Conservation (phyloP, 1,140 invertebrate species). For the Calliopsis andreniformis region DNA sequence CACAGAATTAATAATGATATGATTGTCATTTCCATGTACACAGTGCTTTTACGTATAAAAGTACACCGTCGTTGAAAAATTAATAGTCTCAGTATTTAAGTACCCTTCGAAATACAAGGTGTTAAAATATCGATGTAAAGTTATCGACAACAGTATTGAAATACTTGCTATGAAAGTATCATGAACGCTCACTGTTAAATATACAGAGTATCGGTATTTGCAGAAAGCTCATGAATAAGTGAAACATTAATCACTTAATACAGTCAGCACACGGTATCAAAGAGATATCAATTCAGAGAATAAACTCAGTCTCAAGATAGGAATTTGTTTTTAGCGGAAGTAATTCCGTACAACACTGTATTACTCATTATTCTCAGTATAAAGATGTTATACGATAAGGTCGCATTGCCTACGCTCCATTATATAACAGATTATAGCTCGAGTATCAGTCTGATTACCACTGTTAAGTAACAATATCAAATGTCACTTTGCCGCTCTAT, state of each 20-base stretch:
- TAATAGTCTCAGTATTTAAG: too few species aligned
- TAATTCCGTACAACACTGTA: not conserved
- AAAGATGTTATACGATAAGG: slow-evolving; percentile 29
- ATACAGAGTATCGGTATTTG: not conserved
- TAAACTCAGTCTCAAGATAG: not conserved
- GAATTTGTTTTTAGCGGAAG: slow-evolving; percentile 8
- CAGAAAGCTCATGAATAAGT: not conserved
- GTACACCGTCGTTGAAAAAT: too few species aligned
- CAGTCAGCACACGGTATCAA: not conserved
- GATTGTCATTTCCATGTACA: too few species aligned
- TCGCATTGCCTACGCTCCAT: slow-evolving; percentile 29
- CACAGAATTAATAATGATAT: too few species aligned
- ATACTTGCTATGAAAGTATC: not conserved
- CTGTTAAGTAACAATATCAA: not conserved
- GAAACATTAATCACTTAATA: not conserved
- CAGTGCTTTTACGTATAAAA: too few species aligned
- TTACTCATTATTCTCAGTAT: not conserved
- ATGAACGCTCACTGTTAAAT: not conserved
- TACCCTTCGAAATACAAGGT: too few species aligned
- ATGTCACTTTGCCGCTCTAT: not conserved
- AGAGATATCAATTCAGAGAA: not conserved
- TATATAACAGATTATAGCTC: slow-evolving; percentile 33
- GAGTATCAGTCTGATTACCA: slow-evolving; percentile 16
- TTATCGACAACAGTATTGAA: too few species aligned
- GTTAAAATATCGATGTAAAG: too few species aligned